These are phyloP conservation scores for Dyspetes luteomarginatus DNA, from an alignment of 2,888 invertebrate genomes.

Conservation along the genomic window DNA sequence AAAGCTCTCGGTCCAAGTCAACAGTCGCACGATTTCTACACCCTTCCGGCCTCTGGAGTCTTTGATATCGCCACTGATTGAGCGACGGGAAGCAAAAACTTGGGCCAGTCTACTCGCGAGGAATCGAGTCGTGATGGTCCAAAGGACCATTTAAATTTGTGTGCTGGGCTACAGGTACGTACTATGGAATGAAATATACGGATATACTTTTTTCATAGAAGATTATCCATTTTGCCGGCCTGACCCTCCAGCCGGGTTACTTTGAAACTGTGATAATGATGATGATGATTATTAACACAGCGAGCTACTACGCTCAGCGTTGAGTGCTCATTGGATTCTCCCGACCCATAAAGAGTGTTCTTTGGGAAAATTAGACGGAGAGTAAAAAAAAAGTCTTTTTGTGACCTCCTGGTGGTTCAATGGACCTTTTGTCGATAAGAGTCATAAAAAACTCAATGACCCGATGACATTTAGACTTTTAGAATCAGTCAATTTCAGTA, in stretches of 20 bases:
- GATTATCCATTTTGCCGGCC: slow-evolving; percentile 49
- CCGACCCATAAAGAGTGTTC: background rate
- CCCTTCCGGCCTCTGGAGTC: slow-evolving; percentile 1
- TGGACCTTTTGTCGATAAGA: background rate
- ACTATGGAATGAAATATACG: too few species aligned
- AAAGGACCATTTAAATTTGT: background rate
- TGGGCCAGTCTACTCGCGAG: slow-evolving; percentile 2
- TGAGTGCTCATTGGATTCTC: slow-evolving; percentile 24
- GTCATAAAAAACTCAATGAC: background rate
- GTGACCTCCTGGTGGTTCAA: background rate
- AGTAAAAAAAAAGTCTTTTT: background rate
- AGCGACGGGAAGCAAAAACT: slow-evolving; percentile 18
- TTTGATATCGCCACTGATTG: slow-evolving; percentile 43
- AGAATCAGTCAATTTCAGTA: background rate
- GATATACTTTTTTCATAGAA: slow-evolving; percentile 38
- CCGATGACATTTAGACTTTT: background rate
- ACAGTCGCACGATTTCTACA: background rate
- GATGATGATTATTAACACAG: slow-evolving; percentile 49
- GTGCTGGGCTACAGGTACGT: background rate
- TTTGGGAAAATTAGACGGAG: background rate
- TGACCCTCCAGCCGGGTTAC: slow-evolving; percentile 13
- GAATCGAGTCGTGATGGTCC: background rate
- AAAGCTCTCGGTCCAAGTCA: background rate
- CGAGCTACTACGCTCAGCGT: slow-evolving; percentile 30
- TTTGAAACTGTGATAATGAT: slow-evolving; percentile 28